Conservation (phyloP, 2,113 vertebrate species). For the Camelus bactrianus region DNA sequence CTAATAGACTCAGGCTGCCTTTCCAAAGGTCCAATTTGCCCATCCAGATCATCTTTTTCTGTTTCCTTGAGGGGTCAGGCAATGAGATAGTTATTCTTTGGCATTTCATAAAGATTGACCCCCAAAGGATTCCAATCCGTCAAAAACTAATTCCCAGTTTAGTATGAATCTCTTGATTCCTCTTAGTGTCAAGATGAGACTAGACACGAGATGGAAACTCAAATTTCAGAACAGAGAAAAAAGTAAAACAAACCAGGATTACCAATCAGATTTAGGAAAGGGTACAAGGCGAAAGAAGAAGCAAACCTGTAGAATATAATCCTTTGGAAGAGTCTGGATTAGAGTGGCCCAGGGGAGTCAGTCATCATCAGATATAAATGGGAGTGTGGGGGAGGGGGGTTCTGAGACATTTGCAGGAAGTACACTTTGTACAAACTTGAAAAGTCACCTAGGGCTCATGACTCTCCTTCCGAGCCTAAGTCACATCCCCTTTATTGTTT, state of each 20-base stretch:
- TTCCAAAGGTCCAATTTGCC: neutral
- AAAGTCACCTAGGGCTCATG: constrained; percentile 22
- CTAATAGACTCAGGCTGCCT: neutral
- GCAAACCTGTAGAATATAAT: neutral
- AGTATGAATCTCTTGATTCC: neutral
- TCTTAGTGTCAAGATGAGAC: neutral
- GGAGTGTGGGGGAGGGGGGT: no score
- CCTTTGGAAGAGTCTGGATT: neutral
- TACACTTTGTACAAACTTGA: constrained; percentile 28
- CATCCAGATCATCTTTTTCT: neutral
- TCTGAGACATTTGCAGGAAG: constrained; percentile 44
- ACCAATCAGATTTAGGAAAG: neutral
- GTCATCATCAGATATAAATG: neutral
- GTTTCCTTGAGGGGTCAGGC: neutral
- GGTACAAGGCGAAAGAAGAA: neutral
- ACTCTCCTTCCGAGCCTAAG: constrained; percentile 50
- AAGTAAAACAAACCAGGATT: neutral
- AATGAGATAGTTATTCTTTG: neutral
- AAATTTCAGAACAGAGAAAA: constrained; percentile 33
- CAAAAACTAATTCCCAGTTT: constrained; percentile 30
- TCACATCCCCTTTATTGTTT: constrained; percentile 73
- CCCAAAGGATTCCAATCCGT: neutral
- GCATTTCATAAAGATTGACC: neutral
- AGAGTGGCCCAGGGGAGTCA: neutral
- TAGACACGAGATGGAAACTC: neutral